Evolutionary conservation across 2,113 vertebrate species (phyloP).

Genomic region (Collichthys lucidus): DNA sequence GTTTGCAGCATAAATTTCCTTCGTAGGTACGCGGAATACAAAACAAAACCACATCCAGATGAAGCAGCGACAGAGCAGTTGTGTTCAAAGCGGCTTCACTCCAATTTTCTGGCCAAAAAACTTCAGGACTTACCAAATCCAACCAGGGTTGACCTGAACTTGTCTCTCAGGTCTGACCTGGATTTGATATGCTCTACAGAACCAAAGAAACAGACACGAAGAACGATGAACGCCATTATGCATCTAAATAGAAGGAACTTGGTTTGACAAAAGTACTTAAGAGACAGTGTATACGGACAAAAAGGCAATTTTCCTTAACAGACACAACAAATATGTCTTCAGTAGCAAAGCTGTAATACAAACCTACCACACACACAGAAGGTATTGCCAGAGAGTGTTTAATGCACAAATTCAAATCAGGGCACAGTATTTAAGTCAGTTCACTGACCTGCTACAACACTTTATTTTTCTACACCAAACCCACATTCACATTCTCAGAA

Average conservation of each 20-base stretch:
- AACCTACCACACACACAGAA: not conserved
- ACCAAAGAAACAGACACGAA: constrained; percentile 53
- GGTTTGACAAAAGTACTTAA: not conserved
- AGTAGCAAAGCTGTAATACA: constrained; percentile 11
- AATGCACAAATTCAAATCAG: constrained; percentile 3
- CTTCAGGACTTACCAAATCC: constrained; percentile 78
- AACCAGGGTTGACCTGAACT: constrained; percentile 81
- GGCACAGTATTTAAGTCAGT: constrained; percentile 11
- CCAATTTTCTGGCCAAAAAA: not conserved
- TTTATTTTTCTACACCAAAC: constrained; percentile 17
- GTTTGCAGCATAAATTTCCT: not conserved
- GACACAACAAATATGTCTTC: not conserved
- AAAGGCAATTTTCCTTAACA: not conserved
- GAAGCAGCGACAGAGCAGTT: constrained; percentile 21
- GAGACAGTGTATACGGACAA: not conserved
- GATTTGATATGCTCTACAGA: constrained; percentile 65
- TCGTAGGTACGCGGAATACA: not conserved
- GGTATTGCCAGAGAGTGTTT: constrained; percentile 3
- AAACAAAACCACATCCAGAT: constrained; percentile 24
- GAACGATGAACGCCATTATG: not conserved
- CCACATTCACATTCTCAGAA: not conserved
- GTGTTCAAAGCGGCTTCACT: not conserved
- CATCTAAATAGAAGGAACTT: constrained; percentile 1
- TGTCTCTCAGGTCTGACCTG: constrained; percentile 65
- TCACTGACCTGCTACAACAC: constrained; percentile 26